Conservation (phyloP, 2,113 vertebrate species). For the Anolis carolinensis region DNA sequence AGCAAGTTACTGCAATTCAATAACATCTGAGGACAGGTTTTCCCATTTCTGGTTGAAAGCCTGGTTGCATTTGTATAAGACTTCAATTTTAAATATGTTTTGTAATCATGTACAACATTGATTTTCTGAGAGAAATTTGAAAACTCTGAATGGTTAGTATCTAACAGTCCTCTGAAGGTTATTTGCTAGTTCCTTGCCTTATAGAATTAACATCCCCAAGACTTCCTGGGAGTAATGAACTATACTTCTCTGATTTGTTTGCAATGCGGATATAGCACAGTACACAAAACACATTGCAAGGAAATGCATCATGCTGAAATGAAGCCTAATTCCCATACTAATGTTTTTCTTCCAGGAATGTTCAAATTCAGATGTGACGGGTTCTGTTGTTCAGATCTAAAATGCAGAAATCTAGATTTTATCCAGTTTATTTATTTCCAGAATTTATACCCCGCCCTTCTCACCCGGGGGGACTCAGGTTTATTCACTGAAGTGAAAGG, state of each 20-base stretch:
- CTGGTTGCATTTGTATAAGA: no score
- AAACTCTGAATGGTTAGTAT: not conserved
- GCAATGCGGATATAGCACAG: not conserved
- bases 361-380: constrained; percentile 32
- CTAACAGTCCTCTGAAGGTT: not conserved
- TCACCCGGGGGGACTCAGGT: no score
- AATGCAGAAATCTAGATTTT: constrained; percentile 32
- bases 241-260: not conserved
- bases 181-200: not conserved
- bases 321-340: not conserved
- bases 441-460: no score
- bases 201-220: not conserved
- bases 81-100: no score
- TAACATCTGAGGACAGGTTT: no score
- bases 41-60: no score
- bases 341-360: constrained; percentile 7
- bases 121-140: not conserved
- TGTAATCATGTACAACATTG: not conserved
- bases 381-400: constrained; percentile 22
- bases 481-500: constrained; percentile 29
- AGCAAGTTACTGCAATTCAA: no score
- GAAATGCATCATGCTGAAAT: not conserved
- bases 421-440: no score
- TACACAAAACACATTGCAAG: constrained; percentile 3
- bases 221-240: not conserved